Base-by-base conservation (phyloP, 1,140 invertebrate species). In the Sitophilus oryzae region DNA sequence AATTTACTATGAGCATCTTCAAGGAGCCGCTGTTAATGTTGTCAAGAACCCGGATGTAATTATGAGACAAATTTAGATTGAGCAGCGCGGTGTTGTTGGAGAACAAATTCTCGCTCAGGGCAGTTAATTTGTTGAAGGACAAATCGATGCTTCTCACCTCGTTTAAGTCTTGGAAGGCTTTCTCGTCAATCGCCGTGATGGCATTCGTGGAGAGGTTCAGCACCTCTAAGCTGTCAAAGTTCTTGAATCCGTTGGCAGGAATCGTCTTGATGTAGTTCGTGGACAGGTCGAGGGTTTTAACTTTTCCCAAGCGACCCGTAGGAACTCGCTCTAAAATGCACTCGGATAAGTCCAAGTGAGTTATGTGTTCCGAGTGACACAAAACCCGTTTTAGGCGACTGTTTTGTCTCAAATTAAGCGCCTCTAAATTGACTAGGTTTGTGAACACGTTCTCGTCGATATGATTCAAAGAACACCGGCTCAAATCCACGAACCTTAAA, bases 171-270 rank as follows among this genome's bases (percentile, higher is more conserved):
- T 65, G 61, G 58, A 86, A 86, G 1, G 79, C 75, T 40, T 75
- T 71, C 14, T 68, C 61, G 48, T 78, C 75, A 14, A 86, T 61
- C 0, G 68, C 58, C 3, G 74, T 75, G 6, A 87, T 73, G 34
- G 75, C 75, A 65, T 86, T 86, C 20, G 72, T 70, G 0, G 83
- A 85, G 21, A 86, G 64, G 71, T 86, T 83, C 5, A 87, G 61
- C 22, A 76, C 61, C 64, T 82, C 77, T 9, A 87, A 65, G 58
- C 77, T 70, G 2, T 71, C 70, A 65, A 82, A 84, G 59, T 79
- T 81, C 0, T 61, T 61, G 65, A 86, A 86, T 54, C 77, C 79
- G 15, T 72, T 69, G 52, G 73, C 72, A 20, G 72, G 72, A 2
- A 87, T 63, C 1, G 70, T 65, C 47, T 75, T 69, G 23, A 87